These are phyloP conservation scores for Hipparchia sbordonii DNA, from an alignment of 2,888 invertebrate species.

Conservation along the genomic window DNA sequence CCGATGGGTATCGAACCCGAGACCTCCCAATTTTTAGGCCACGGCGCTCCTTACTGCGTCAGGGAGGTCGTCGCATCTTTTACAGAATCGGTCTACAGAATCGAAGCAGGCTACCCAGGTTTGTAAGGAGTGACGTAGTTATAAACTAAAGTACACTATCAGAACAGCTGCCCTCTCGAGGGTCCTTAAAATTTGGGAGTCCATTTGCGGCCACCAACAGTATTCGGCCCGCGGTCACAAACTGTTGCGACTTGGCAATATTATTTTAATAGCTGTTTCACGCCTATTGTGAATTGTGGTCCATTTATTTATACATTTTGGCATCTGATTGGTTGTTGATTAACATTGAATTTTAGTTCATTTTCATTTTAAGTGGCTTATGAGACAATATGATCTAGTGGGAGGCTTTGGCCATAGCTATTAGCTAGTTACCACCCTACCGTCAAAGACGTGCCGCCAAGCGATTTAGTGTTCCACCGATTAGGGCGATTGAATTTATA, in stretches of 20 bases:
- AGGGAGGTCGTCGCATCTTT: too few relatives aligned
- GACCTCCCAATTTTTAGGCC: too few relatives aligned
- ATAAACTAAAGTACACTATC: constrained; percentile 64
- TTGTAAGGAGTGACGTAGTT: constrained; percentile 30
- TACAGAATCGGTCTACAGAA: too few relatives aligned
- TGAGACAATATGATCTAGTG: too few relatives aligned
- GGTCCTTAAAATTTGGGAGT: constrained; percentile 56
- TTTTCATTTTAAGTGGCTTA: not conserved
- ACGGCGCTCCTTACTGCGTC: too few relatives aligned
- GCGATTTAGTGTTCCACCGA: too few relatives aligned
- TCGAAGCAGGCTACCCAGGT: too few relatives aligned
- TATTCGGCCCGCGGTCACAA: not conserved
- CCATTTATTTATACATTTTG: not conserved
- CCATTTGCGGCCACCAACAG: constrained; percentile 54
- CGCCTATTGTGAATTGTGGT: constrained; percentile 9
- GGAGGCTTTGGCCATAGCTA: too few relatives aligned
- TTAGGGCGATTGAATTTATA: too few relatives aligned
- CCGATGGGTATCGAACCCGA: too few relatives aligned
- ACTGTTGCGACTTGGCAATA: constrained; percentile 3
- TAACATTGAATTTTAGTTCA: not conserved
- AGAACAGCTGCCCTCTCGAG: constrained; percentile 48
- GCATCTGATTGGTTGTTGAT: not conserved
- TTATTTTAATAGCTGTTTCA: constrained; percentile 13
- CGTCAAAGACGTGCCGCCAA: too few relatives aligned
- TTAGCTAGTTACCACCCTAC: too few relatives aligned